Base-by-base conservation (phyloP, 2,888 invertebrate species). In the Schizaphis graminum region DNA sequence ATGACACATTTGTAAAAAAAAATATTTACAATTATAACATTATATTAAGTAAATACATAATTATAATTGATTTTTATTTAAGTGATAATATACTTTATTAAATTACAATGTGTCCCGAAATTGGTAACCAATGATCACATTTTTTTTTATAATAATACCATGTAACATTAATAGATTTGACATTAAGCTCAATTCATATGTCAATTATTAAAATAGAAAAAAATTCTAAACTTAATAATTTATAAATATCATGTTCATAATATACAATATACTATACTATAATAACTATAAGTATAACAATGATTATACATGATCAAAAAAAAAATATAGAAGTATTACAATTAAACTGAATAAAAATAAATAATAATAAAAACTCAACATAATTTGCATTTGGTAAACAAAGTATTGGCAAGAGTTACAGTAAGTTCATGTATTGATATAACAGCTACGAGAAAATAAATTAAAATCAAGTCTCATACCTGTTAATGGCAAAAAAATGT, bases 121-220 rank as follows among this genome's bases (percentile, higher is more conserved):
- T 87, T 88, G 88, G 92, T 88, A 88, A 92, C 67, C 67, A 88
- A 92, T 67, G 87, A 88, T 61, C 92, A 87, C 41, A 49, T 77
- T 86, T 88, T 77, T 10, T 53, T 67, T 88, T 41, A 88, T 53
- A n/a, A 67, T 77, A 92, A 92, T 92, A 92, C 67, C 88, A 21
- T 92, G 67, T 92, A 92, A 88, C 16, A 61, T 49, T 57, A 86
- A 35, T n/a, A 35, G 67, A 61, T 87, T 92, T 92, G 35, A 92
- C 57, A 86, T 47, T 47, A 91, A 44, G 57, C 56, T 86, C n/a
- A 61, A 92, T 77, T 21, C 35, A 7, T 47, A 47, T 28, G n/a
- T 92, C n/a, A 53, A 41, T 67, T 41, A 28, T 41, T 28, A 41
- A 88, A 53, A 91, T 56, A 67, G 26, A 53, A 88, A 92, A 53